Evolutionary conservation across 1,140 invertebrate species (phyloP).

Genomic region (Drosophila sp.): DNA sequence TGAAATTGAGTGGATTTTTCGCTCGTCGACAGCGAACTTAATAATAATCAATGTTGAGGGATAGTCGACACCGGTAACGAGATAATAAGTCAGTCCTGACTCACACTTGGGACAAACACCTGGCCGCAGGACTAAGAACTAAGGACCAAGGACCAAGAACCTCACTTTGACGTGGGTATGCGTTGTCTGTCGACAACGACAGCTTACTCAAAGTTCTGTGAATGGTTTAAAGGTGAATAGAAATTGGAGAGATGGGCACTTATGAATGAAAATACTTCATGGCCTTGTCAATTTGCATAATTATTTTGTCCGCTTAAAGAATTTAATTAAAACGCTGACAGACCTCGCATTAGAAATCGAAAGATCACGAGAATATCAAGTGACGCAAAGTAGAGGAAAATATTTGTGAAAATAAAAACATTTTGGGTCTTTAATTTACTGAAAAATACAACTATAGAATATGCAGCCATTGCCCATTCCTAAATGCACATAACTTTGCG

Average conservation of each 20-base stretch:
- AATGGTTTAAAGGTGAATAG: constrained; percentile 32
- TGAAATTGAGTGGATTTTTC: constrained; percentile 60
- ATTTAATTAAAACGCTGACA: constrained; percentile 67
- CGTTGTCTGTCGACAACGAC: constrained; percentile 19
- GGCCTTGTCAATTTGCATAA: constrained; percentile 61
- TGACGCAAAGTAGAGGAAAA: constrained; percentile 15
- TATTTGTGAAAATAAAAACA: constrained; percentile 55
- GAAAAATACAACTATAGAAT: constrained; percentile 58
- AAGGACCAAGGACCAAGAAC: not conserved
- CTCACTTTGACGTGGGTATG: constrained; percentile 46
- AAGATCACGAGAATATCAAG: constrained; percentile 14
- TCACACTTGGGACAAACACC: constrained; percentile 45
- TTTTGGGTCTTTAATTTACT: constrained; percentile 40
- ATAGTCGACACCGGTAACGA: constrained; percentile 44
- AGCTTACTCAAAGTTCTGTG: constrained; percentile 33
- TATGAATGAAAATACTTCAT: constrained; percentile 62
- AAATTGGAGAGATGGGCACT: constrained; percentile 50
- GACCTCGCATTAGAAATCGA: constrained; percentile 20
- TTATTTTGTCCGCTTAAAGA: constrained; percentile 58
- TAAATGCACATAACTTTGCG: constrained; percentile 50
- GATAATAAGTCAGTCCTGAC: constrained; percentile 57
- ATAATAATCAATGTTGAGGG: constrained; percentile 64
- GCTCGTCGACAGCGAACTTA: constrained; percentile 54
- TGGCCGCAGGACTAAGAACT: constrained; percentile 22
- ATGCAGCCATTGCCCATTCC: constrained; percentile 32